Percentiles rank a stretch among this genome's conserved stretches.
Conservation (phyloP, 2,113 vertebrate genomes). For the Megaceryle maxima region DNA sequence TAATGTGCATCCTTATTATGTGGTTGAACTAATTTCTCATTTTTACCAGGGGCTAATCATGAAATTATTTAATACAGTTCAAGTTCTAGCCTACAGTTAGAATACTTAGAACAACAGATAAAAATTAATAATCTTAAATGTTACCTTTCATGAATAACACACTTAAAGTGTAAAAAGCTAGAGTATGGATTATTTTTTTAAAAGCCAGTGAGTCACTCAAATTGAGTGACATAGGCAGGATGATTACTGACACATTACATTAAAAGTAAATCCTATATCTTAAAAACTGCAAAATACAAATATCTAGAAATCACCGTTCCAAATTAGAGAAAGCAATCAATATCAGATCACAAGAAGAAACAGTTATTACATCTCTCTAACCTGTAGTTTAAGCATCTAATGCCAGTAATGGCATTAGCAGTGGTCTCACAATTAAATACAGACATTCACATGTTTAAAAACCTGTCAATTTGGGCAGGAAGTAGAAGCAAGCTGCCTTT, state of each 20-base stretch:
- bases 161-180: neutral
- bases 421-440: neutral
- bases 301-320: neutral
- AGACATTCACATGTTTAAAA: neutral
- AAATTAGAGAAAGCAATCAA: neutral
- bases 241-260: neutral
- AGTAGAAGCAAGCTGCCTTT: neutral
- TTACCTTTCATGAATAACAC: neutral
- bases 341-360: neutral
- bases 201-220: neutral
- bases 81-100: slow-evolving; percentile 10
- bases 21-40: neutral
- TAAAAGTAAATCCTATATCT: neutral
- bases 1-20: neutral
- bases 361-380: neutral
- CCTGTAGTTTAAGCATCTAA: neutral
- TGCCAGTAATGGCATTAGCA: neutral
- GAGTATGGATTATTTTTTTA: neutral
- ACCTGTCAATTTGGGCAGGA: neutral
- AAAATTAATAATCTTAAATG: neutral
- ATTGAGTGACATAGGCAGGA: neutral
- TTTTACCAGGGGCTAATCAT: neutral
- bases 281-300: neutral
- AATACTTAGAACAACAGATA: neutral
- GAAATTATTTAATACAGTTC: neutral